Base-by-base conservation (phyloP, 1,140 invertebrate species). In the Platorchestia sp. region DNA sequence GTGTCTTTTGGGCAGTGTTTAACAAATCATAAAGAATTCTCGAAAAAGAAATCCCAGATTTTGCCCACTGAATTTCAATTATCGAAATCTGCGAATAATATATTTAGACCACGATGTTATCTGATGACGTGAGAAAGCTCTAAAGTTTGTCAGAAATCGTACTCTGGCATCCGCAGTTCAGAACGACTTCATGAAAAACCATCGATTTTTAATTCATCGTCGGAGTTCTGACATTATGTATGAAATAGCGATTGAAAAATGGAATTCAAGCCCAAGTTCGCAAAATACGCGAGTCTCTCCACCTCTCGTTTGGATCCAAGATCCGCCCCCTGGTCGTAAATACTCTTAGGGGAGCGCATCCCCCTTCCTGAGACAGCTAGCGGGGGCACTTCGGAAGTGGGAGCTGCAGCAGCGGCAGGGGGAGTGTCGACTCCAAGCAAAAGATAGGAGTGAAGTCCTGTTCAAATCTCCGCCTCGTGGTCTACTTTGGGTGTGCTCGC, bases 381-480 rank as follows among this genome's bases (percentile, higher is more conserved):
- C 91, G 91, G 91, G 91, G 91, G 91, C 91, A 45, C 91, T 93
- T 93, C 91, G 43, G 91, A 93, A 93, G 47, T 93, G 86, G 53
- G n/a, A 59, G 36, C 59, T 43, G 36, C 7, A 22, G 45, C 41
- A 40, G 40, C 59, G 45, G 95, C 87, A 41, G 43, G 42, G 86
- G 91, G 91, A 86, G 41, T 36, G 96, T 51, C 45, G 36, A 95
- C 42, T 45, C 36, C 0, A 43, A 44, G 95, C 42, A 41, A 91
- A 95, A 91, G 75, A 59, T 59, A 75, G 53, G 95, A 95, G 95
- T 95, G 96, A 95, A 95, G 95, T 96, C 87, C 59, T 75, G 86
- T 95, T 86, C 19, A 95, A 87, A 86, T 87, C 95, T 75, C 87
- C 59, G 87, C 87, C 95, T 90, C 86, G 87, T 95, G 95, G 87